A percentile compares a stretch with the other conserved stretches of the same genome.
These are phyloP conservation scores for Cervus canadensis DNA, from an alignment of 2,113 vertebrate genomes.

Conservation along the genomic window DNA sequence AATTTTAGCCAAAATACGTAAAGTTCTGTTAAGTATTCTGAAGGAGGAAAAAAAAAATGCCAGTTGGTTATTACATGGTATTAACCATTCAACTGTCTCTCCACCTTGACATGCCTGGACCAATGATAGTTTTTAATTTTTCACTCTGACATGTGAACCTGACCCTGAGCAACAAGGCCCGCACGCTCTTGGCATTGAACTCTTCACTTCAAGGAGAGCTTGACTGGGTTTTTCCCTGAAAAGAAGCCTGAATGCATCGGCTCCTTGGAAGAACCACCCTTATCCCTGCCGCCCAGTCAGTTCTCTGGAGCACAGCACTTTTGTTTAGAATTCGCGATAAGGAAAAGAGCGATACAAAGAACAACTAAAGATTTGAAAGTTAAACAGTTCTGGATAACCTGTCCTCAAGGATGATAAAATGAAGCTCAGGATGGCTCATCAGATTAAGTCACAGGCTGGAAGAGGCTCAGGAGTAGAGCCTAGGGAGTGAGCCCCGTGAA, in stretches of 20 bases:
- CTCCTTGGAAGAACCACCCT: background rate
- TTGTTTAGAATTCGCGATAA: background rate
- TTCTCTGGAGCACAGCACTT: background rate
- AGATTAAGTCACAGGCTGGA: background rate
- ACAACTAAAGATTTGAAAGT: background rate
- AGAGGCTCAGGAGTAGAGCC: background rate
- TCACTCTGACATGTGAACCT: background rate
- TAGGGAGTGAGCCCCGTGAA: background rate
- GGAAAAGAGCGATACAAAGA: background rate
- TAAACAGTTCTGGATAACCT: background rate
- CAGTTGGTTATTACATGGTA: background rate
- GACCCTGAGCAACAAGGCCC: background rate
- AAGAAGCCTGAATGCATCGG: rapidly evolving
- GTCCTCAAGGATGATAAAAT: background rate
- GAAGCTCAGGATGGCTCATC: background rate
- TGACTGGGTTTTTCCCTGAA: background rate
- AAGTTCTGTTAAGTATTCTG: background rate
- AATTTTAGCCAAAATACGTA: background rate
- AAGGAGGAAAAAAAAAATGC: background rate
- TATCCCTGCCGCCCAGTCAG: background rate
- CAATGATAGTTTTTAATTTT: background rate
- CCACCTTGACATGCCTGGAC: background rate
- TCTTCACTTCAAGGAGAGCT: background rate
- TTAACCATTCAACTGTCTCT: background rate
- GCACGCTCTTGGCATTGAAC: background rate